phyloP scores from a whole-genome alignment of 2,113 vertebrate species.

The Takifugu flavidus region DNA sequence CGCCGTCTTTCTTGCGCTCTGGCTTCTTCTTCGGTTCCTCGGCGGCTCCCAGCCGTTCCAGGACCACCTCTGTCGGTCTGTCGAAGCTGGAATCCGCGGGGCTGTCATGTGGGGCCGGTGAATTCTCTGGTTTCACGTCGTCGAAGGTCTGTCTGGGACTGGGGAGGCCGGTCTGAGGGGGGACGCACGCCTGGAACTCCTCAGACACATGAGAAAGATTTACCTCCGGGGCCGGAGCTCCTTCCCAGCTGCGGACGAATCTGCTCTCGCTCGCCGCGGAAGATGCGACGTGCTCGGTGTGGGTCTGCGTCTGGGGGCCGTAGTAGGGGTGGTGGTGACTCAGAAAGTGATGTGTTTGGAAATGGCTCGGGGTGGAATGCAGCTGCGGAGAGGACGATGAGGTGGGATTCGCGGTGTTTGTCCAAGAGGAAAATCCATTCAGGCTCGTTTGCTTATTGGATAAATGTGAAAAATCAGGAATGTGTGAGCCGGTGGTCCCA shows the following conservation, averaged over 20 bases:
- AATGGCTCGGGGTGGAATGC: slow-evolving; percentile 54
- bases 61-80: slow-evolving; percentile 54
- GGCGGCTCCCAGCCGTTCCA: slow-evolving; percentile 56
- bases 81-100: slow-evolving; percentile 51
- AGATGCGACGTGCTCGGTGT: slow-evolving; percentile 57
- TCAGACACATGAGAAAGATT: slow-evolving; percentile 29
- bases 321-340: slow-evolving; percentile 64
- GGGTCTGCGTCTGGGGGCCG: slow-evolving; percentile 48
- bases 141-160: slow-evolving; percentile 50
- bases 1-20: slow-evolving; percentile 54
- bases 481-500: slow-evolving; percentile 54
- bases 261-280: slow-evolving; percentile 42
- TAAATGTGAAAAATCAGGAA: slow-evolving; percentile 67
- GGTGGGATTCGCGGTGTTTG: slow-evolving; percentile 41
- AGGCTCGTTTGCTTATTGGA: slow-evolving; percentile 57
- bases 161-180: slow-evolving; percentile 48
- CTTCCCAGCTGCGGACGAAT: slow-evolving; percentile 71
- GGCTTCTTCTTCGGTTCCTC: slow-evolving; percentile 49
- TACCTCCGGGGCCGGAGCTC: slow-evolving; percentile 37
- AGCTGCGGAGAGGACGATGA: slow-evolving; percentile 53
- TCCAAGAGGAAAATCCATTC: slow-evolving; percentile 65
- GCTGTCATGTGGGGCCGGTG: slow-evolving; percentile 35
- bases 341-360: slow-evolving; percentile 60
- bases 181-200: slow-evolving; percentile 42
- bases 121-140: slow-evolving; percentile 53